Conservation (phyloP, 2,888 invertebrate genomes). For the Chymomyza amoena region DNA sequence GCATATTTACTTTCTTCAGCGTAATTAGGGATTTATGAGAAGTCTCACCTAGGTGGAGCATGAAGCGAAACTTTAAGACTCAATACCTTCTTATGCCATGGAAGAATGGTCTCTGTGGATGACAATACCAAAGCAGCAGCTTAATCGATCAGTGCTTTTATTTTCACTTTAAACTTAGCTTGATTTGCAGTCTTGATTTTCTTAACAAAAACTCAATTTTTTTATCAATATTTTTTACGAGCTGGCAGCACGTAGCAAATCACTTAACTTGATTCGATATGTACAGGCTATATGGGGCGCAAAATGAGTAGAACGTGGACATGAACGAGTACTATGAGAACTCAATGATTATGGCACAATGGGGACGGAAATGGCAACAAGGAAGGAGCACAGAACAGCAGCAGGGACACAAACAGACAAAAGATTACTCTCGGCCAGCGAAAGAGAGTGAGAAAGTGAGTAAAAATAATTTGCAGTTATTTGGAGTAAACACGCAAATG, state of each 20-base stretch:
- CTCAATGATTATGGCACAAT: constrained; percentile 49
- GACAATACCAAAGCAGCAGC: too few species aligned
- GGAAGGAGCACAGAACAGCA: too few species aligned
- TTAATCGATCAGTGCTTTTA: too few species aligned
- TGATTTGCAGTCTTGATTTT: constrained; percentile 29
- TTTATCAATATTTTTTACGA: constrained; percentile 3
- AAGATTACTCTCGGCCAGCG: not conserved
- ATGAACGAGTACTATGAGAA: not conserved
- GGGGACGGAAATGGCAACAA: constrained; percentile 25
- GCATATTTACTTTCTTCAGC: too few species aligned
- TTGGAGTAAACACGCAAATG: constrained; percentile 74
- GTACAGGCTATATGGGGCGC: not conserved
- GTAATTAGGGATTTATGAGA: too few species aligned
- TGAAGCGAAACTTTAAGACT: too few species aligned
- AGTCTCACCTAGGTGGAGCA: too few species aligned
- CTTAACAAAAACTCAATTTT: not conserved
- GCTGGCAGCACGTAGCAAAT: constrained; percentile 63
- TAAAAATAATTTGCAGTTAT: constrained; percentile 68
- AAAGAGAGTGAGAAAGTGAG: not conserved
- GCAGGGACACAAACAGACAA: constrained; percentile 19
- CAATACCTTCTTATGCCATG: too few species aligned
- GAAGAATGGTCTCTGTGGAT: too few species aligned
- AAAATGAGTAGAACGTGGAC: not conserved
- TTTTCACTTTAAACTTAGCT: too few species aligned
- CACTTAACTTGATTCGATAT: constrained; percentile 64